phyloP scores from a whole-genome alignment of 2,797 vertebrate genomes.

The Oceanodroma leucorhoa region DNA sequence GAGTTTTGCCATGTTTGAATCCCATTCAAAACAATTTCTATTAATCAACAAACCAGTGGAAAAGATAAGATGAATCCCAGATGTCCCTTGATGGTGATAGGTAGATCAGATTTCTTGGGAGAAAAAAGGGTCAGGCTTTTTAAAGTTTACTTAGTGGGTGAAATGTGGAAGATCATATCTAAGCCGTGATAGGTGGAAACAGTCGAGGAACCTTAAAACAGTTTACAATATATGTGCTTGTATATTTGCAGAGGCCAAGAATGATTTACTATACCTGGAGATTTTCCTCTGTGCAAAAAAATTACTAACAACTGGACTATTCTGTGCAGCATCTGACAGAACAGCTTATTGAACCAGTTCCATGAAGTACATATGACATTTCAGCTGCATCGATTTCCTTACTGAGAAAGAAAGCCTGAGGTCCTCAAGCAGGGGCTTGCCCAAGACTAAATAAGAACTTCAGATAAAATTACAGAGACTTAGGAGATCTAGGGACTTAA shows the following conservation, averaged over 20 bases:
- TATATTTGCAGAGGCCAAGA: constrained; percentile 47
- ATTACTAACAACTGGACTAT: background rate
- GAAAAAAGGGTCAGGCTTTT: constrained; percentile 49
- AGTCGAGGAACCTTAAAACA: constrained; percentile 45
- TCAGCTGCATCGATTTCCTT: background rate
- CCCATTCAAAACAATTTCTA: constrained; percentile 68
- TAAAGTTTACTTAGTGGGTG: constrained; percentile 58
- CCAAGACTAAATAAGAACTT: background rate
- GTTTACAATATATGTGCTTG: constrained; percentile 48
- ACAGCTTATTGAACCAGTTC: constrained; percentile 16
- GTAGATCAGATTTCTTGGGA: constrained; percentile 65
- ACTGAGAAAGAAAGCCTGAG: background rate
- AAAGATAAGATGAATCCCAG: constrained; percentile 76
- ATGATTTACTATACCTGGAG: constrained; percentile 46
- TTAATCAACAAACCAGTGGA: constrained; percentile 64
- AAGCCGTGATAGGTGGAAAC: constrained; percentile 33
- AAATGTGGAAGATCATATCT: constrained; percentile 61
- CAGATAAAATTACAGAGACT: background rate
- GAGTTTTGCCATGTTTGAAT: constrained; percentile 62
- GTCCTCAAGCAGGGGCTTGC: background rate
- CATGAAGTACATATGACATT: background rate
- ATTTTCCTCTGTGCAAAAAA: constrained; percentile 37
- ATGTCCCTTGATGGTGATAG: constrained; percentile 63
- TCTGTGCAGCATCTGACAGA: constrained; percentile 38
- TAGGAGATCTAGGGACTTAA: background rate